Evolutionary conservation across 2,797 vertebrate species (phyloP).

Genomic region (Lacerta bilineata): DNA sequence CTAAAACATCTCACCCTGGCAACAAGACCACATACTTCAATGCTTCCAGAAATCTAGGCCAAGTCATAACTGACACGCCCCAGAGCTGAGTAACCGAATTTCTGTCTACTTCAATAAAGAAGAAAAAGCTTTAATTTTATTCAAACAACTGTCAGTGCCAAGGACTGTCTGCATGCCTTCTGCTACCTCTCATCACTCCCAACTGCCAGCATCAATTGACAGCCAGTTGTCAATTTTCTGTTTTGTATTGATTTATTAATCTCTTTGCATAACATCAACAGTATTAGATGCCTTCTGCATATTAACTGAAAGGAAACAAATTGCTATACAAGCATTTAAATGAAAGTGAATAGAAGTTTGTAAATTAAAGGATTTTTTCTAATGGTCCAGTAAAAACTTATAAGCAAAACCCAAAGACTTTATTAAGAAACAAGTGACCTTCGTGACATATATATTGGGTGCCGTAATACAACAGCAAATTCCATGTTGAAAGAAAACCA

Average conservation of each 20-base stretch:
- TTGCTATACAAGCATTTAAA: not conserved
- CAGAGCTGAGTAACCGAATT: not conserved
- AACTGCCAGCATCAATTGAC: not conserved
- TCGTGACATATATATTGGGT: not conserved
- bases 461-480: not conserved
- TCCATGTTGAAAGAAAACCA: not conserved
- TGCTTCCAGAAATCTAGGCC: not conserved
- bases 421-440: not conserved
- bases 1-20: not conserved
- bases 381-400: not conserved
- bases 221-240: not conserved
- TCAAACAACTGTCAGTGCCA: not conserved
- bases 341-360: not conserved
- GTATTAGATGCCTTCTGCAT: not conserved
- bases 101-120: not conserved
- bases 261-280: not conserved
- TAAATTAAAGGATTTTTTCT: not conserved
- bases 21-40: not conserved
- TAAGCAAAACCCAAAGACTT: not conserved
- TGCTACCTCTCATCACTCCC: not conserved
- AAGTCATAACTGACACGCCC: not conserved
- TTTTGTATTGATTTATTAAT: not conserved
- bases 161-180: not conserved
- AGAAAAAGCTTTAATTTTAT: not conserved
- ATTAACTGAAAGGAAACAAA: not conserved